Percentiles rank a stretch among this genome's conserved stretches.
Conservation (phyloP, 2,888 invertebrate genomes). For the Nemurella pictetii region DNA sequence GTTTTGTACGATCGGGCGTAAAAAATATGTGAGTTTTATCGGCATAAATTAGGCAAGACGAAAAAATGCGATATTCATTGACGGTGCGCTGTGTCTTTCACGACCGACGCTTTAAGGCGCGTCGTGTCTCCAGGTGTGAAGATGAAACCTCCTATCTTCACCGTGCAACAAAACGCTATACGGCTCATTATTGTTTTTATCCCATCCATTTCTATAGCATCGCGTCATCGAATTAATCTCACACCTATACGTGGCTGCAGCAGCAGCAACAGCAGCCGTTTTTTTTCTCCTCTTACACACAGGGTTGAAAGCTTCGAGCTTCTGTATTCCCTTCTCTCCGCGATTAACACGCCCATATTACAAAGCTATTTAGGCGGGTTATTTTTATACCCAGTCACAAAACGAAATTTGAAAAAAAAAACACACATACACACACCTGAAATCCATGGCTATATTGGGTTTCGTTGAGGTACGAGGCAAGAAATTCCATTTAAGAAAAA, state of each 20-base stretch:
- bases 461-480: constrained; percentile 2
- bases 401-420: neutral
- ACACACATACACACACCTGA: neutral
- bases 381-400: constrained; percentile 8
- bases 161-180: too few species aligned
- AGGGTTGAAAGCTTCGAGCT: constrained; percentile 4
- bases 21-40: too few species aligned
- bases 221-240: neutral
- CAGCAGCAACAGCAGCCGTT: neutral
- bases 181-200: too few species aligned
- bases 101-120: too few species aligned
- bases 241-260: neutral
- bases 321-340: neutral
- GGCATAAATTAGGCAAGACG: too few species aligned
- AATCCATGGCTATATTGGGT: constrained; percentile 19
- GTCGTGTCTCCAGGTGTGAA: neutral
- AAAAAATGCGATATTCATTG: too few species aligned
- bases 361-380: neutral
- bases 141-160: too few species aligned
- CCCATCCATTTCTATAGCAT: neutral
- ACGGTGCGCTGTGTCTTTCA: too few species aligned
- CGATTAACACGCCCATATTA: neutral
- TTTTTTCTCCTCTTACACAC: neutral
- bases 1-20: too few species aligned
- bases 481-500: constrained; percentile 25